Evolutionary conservation across 2,113 vertebrate genomes (phyloP), one percentile per base, ranked within the genome.

Genomic region (Festucalex cinctus): DNA sequence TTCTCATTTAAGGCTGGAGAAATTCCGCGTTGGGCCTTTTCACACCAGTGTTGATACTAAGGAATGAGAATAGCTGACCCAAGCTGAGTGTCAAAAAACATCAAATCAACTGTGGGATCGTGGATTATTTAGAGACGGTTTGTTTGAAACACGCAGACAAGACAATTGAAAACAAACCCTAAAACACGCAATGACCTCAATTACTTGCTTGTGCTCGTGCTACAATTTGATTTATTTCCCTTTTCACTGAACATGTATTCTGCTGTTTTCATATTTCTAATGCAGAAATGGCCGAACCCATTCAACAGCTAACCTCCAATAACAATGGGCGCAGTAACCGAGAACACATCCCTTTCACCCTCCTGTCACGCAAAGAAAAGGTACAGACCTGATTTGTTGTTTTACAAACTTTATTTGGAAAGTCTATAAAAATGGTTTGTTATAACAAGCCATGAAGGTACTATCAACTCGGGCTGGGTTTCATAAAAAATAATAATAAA

Each of bases 231-330:
- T 19, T 49, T 49, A 2, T n/a, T 49, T 0, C 14, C 24, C 37
- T 39, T 63, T 53, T 5, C 66, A 63, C 54, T 65, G 26, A 62
- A 58, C 5, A 35, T 9, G 5, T 46, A 12, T 14, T 57, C 32
- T 70, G 28, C 78, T 77, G 5, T 8, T 39, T 19, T 46, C 24
- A 9, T 70, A 37, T 79, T 6, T 69, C 37, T 82, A 37, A 75
- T 74, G 70, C 90, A 96, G 95, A 96, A 64, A 95, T 96, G 95
- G 92, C 95, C 3, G 86, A 93, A 69, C 95, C 95, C 9, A 96
- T 96, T 64, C 94, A 95, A 63, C 95, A 94, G 87, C 82, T 96
- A 61, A 92, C 94, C 4, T 87, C 81, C 62, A 94, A 94, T 3
- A 93, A 95, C 77, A 86, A 85, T 0, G 90, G 93, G 53, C 72